Conservation (phyloP, 2,113 vertebrate species). For the Rhizomys pruinosus region DNA sequence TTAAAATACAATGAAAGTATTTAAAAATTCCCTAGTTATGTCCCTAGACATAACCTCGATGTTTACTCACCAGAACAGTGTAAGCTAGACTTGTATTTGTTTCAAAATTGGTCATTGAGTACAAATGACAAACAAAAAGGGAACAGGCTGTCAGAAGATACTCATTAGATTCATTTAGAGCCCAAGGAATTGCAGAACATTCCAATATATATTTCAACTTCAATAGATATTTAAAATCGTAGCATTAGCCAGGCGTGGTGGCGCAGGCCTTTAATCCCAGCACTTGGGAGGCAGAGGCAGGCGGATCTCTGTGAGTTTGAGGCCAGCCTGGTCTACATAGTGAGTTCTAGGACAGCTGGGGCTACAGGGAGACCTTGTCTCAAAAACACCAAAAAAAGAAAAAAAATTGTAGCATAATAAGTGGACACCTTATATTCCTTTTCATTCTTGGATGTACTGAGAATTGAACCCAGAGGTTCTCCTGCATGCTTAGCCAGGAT, state of each 20-base stretch:
- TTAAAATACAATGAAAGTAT: no score
- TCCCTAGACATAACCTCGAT: not conserved
- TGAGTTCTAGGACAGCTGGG: no score
- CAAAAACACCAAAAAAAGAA: no score
- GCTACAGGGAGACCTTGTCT: no score
- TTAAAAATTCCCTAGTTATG: no score
- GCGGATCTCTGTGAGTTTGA: no score
- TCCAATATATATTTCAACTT: not conserved
- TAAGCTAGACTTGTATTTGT: not conserved
- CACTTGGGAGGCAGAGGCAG: no score
- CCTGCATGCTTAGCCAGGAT: not conserved
- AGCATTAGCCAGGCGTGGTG: no score
- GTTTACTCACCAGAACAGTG: not conserved
- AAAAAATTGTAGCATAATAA: not conserved
- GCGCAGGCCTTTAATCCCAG: no score
- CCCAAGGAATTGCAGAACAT: not conserved
- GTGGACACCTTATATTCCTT: not conserved
- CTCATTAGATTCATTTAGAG: not conserved
- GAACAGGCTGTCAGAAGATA: not conserved
- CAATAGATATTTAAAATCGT: not conserved
- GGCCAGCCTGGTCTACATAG: no score
- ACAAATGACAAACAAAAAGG: slow-evolving; percentile 7
- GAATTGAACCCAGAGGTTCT: not conserved
- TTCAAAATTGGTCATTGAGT: slow-evolving; percentile 22
- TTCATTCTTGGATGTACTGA: not conserved